Percentiles rank a stretch among this genome's conserved stretches.
These are phyloP conservation scores for Lepilemur septentrionalis DNA, from an alignment of 2,797 vertebrate species.

Conservation along the genomic window DNA sequence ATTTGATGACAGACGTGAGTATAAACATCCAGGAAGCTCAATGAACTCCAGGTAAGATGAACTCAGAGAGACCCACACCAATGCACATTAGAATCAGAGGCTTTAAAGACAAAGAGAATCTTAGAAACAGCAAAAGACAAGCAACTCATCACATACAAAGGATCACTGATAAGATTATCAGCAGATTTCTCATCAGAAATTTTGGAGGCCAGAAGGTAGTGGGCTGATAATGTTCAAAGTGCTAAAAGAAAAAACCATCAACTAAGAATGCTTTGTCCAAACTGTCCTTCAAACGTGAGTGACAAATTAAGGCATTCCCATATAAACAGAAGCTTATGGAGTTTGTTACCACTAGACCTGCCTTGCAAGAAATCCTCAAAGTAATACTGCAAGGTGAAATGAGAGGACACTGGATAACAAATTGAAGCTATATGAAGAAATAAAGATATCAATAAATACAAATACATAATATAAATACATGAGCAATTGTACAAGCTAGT, in stretches of 20 bases:
- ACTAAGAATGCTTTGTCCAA: not conserved
- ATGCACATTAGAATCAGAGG: not conserved
- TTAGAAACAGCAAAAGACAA: not conserved
- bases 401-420: not conserved
- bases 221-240: not conserved
- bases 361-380: not conserved
- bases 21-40: not conserved
- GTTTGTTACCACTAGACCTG: not conserved
- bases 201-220: not conserved
- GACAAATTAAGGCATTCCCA: not conserved
- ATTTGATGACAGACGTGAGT: not conserved
- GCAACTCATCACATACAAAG: not conserved
- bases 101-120: not conserved
- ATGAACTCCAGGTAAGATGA: not conserved
- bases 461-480: not conserved
- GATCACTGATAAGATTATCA: not conserved
- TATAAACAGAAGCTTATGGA: not conserved
- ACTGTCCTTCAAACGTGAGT: not conserved
- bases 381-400: not conserved
- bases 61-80: too few relatives aligned
- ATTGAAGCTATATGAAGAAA: not conserved
- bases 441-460: not conserved
- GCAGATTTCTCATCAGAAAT: not conserved
- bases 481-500: not conserved
- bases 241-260: not conserved